Base-by-base conservation (phyloP, 2,888 invertebrate genomes). In the Luperina testacea region DNA sequence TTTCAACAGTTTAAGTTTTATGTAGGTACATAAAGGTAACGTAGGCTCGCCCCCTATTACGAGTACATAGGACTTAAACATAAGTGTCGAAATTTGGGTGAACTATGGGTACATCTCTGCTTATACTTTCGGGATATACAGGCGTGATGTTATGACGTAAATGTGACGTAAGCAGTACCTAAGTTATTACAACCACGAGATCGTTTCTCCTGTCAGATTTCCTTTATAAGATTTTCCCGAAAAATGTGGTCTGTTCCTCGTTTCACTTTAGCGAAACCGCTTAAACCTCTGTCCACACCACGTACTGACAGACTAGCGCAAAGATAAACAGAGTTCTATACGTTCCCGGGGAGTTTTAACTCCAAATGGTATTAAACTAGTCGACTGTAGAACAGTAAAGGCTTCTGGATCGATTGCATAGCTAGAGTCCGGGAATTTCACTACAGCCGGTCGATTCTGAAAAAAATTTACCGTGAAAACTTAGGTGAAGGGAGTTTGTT, bases 321-420 rank as follows among this genome's bases (percentile, higher is more conserved):
- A 83, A 84, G 65, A 73, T 71, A 84, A 84, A 86, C 63, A 84
- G 57, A 73, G 32, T 78, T 74, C 17, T 75, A 63, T 69, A 67
- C 63, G 75, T 72, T 72, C 64, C 42, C 42, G 45, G 42, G 57
- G 75, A 80, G 73, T 64, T 86, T 86, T 80, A 81, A 81, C 79
- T 80, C 11, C 72, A 75, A 88, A 88, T 69, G 70, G 76, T 78
- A 81, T 82, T 75, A 77, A 80, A 80, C 51, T 78, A 77, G 75
- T 75, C 71, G 9, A 53, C 61, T 69, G 51, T 75, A 57, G 75
- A 75, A 75, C 70, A 45, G 73, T 59, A 72, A 84, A 72, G 68
- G 80, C 65, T 87, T 83, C 84, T 38, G 74, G 84, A 77, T 87
- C 84, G 73, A 80, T 80, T 78, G 61, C 45, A 70, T 38, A 38